A percentile compares a stretch with the other conserved stretches of the same genome.
These are phyloP conservation scores for Crocuta crocuta DNA, from an alignment of 2,113 vertebrate genomes.

Conservation along the genomic window DNA sequence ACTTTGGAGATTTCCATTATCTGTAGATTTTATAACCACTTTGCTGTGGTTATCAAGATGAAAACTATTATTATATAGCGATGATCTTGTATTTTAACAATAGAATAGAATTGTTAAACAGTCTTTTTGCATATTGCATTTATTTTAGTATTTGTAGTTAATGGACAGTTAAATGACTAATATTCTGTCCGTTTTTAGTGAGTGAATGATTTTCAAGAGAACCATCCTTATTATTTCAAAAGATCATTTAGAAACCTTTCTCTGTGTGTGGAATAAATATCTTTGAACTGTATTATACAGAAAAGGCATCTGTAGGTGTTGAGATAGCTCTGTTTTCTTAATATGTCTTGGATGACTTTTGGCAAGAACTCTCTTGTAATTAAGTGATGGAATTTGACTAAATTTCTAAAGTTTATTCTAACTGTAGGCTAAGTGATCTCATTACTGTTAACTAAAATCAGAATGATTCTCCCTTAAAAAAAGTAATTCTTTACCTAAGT, in stretches of 20 bases:
- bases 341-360: background rate
- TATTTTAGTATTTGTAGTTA: constrained; percentile 23
- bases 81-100: constrained; percentile 21
- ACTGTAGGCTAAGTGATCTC: background rate
- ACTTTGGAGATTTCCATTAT: background rate
- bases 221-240: background rate
- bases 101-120: background rate
- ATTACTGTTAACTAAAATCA: background rate
- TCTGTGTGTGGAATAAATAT: background rate
- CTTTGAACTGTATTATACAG: background rate
- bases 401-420: constrained; percentile 5
- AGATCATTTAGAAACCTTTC: background rate
- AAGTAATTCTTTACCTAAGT: background rate
- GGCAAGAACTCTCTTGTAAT: background rate
- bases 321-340: background rate
- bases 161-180: background rate
- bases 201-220: constrained; percentile 5
- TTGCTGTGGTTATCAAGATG: background rate
- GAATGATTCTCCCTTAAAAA: constrained; percentile 3
- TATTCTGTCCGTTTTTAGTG: constrained; percentile 14
- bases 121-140: background rate
- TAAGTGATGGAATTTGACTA: background rate
- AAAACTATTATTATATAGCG: background rate
- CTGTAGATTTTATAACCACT: background rate
- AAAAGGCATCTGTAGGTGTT: background rate